Conservation (phyloP, 2,797 vertebrate genomes). For the Darevskia nairensis region DNA sequence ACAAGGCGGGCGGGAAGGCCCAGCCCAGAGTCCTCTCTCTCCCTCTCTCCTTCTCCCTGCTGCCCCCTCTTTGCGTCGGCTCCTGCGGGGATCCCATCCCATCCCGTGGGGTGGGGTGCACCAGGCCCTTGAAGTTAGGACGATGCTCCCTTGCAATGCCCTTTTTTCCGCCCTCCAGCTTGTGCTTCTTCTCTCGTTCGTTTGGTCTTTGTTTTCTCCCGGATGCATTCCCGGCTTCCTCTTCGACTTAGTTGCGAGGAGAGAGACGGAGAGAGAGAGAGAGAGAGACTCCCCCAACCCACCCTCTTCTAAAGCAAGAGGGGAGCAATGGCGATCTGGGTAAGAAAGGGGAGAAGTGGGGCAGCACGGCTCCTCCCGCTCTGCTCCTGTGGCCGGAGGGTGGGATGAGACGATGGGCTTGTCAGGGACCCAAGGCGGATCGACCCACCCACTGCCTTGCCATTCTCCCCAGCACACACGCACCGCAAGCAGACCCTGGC, state of each 20-base stretch:
- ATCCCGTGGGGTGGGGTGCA: not conserved
- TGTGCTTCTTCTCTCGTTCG: too few species aligned
- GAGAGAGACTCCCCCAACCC: not conserved
- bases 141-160: not conserved
- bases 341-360: not conserved
- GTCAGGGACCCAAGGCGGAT: not conserved
- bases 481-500: not conserved
- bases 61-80: not conserved
- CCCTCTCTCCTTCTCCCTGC: not conserved
- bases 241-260: not conserved
- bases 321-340: not conserved
- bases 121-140: not conserved
- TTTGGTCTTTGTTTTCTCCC: not conserved
- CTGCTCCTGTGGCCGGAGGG: not conserved
- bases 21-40: not conserved
- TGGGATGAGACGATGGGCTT: too few species aligned
- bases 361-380: not conserved
- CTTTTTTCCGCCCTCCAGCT: not conserved
- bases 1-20: slow-evolving; percentile 9
- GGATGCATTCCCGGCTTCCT: not conserved
- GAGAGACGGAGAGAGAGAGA: not conserved
- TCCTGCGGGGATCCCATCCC: not conserved
- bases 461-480: not conserved
- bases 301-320: not conserved
- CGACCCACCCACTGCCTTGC: not conserved